Evolutionary conservation across 2,797 vertebrate genomes (phyloP), one percentile per base, ranked within the genome.

Genomic region (Gymnocypris eckloni): DNA sequence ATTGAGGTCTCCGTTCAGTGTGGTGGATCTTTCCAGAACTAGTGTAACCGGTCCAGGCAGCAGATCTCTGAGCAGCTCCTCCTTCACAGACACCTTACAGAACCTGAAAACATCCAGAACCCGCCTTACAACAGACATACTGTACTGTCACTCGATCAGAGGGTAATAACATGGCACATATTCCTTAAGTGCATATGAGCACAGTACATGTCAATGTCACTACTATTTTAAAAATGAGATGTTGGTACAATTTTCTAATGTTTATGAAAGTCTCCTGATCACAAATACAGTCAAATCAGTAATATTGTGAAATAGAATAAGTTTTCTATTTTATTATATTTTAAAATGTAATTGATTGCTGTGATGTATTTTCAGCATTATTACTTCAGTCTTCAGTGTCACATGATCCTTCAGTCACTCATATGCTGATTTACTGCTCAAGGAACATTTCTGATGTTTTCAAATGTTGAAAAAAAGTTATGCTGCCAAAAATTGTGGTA

Each of bases 31-130:
- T 81, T 97, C 92, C 10, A 99, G 92, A n/a, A 99, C 98, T 81
- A 99, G 90, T 0, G 98, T 99, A 76, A 99, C 98, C 0, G 98
- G 98, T 10, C 98, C 98, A 0, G 98, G 98, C 7, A 99, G 94
- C 0, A 99, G 92, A 86, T 98, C 97, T 0, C 50, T 86, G 4
- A 99, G 87, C 81, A 99, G 90, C 70, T 94, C 92, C 0, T 96
- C 92, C 0, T 96, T 95, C 64, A 97, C 97, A 0, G 90, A 93
- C 87, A 97, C 97, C 15, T 94, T 95, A 90, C 97, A 99, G 91
- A 95, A 98, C 88, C 97, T 98, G 88, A 2, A 6, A 77, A 41
- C 77, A 79, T 39, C 15, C 15, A 59, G 39, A 81, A 84, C 15
- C 48, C 11, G 0, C 5, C 22, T 67, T 13, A 59, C 7, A 15